phyloP scores from a whole-genome alignment of 2,888 invertebrate genomes.

The Tortrix viridana region DNA sequence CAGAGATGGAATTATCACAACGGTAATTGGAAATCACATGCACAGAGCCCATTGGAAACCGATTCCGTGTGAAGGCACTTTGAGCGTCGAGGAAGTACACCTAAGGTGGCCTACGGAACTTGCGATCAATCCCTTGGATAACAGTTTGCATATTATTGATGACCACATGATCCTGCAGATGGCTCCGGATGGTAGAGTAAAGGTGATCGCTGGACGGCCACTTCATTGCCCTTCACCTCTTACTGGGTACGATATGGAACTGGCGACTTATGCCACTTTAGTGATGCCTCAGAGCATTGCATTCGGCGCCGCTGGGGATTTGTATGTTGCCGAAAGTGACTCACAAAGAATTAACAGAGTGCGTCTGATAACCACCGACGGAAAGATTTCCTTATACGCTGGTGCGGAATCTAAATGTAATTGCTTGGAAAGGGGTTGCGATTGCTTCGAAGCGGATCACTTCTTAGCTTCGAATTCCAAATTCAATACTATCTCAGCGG shows the following conservation, averaged over 20 bases:
- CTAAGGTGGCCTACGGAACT: slow-evolving; percentile 98
- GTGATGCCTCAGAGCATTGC: slow-evolving; percentile 98
- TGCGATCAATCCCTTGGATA: slow-evolving; percentile 96
- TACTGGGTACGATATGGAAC: slow-evolving; percentile 91
- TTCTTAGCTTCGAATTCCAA: slow-evolving; percentile 96
- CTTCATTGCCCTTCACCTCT: slow-evolving; percentile 95
- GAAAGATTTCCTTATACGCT: slow-evolving; percentile 96
- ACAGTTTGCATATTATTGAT: slow-evolving; percentile 97
- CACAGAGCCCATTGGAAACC: slow-evolving; percentile 97
- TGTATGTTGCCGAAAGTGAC: slow-evolving; percentile 98
- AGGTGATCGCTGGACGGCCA: slow-evolving; percentile 96
- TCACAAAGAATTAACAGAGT: slow-evolving; percentile 97
- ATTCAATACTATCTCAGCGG: slow-evolving; percentile 96
- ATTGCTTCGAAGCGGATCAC: slow-evolving; percentile 96
- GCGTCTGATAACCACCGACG: slow-evolving; percentile 95
- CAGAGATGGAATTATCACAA: slow-evolving; percentile 95
- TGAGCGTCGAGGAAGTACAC: slow-evolving; percentile 96
- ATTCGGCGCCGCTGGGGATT: slow-evolving; percentile 95
- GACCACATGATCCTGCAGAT: slow-evolving; percentile 97
- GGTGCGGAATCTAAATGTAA: slow-evolving; percentile 97
- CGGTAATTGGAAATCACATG: slow-evolving; percentile 96
- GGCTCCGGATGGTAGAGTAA: slow-evolving; percentile 95
- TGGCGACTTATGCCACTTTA: slow-evolving; percentile 95
- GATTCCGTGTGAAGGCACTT: slow-evolving; percentile 95
- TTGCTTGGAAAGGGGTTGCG: slow-evolving; percentile 95